phyloP scores from a whole-genome alignment of 2,113 vertebrate species.

The Salvator merianae region DNA sequence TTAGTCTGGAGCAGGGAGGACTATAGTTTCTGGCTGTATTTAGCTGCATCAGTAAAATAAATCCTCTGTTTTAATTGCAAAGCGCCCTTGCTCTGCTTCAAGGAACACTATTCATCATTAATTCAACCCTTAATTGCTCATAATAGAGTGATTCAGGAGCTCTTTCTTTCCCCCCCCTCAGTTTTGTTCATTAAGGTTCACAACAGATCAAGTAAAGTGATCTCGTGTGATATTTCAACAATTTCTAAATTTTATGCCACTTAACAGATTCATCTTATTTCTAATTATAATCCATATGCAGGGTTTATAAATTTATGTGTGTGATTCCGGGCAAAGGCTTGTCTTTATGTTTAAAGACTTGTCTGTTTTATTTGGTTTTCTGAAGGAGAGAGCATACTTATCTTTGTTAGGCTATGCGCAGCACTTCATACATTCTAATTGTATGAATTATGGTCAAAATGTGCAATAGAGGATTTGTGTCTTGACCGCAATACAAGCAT shows the following conservation, averaged over 20 bases:
- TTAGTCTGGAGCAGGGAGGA: not conserved
- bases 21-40: not conserved
- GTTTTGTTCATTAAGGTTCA: not conserved
- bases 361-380: slow-evolving; percentile 25
- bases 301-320: slow-evolving; percentile 19
- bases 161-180: not conserved
- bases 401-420: not conserved
- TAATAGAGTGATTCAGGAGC: not conserved
- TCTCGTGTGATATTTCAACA: slow-evolving; percentile 69
- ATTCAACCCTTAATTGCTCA: fast-evolving
- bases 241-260: slow-evolving; percentile 51
- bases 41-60: not conserved
- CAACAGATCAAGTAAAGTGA: not conserved
- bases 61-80: not conserved
- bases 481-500: not conserved
- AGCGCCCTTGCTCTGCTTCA: not conserved
- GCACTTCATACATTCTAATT: not conserved
- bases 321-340: not conserved
- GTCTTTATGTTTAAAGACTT: slow-evolving; percentile 28
- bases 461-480: not conserved
- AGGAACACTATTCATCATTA: not conserved
- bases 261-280: slow-evolving; percentile 17
- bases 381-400: not conserved
- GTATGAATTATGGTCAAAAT: not conserved
- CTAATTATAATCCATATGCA: slow-evolving; percentile 53